A percentile compares a stretch with the other conserved stretches of the same genome.
These are phyloP conservation scores for Drosophila kepulauana DNA, from an alignment of 1,140 invertebrate species.

Conservation along the genomic window DNA sequence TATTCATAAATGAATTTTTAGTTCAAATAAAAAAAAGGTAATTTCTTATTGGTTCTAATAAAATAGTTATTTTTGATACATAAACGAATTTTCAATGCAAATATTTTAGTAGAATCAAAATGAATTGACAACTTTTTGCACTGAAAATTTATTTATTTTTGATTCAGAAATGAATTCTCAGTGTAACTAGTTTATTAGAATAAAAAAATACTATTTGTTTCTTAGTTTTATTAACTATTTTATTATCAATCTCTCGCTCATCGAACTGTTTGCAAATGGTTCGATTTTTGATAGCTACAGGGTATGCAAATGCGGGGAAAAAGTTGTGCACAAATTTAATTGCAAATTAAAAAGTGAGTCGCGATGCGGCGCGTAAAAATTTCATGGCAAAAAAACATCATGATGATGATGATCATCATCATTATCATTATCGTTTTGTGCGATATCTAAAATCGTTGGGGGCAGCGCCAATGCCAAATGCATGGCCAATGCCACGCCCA, in stretches of 20 bases:
- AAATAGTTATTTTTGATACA: too few species aligned
- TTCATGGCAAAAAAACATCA: constrained; percentile 5
- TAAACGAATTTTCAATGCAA: too few species aligned
- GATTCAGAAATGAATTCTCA: too few species aligned
- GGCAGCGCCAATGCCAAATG: constrained; percentile 40
- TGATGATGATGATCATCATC: background rate
- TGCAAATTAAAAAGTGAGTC: constrained; percentile 57
- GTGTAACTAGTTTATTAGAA: too few species aligned
- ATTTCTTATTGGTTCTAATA: too few species aligned
- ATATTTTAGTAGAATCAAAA: too few species aligned
- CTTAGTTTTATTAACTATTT: background rate
- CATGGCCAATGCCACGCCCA: constrained; percentile 45
- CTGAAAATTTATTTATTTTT: too few species aligned
- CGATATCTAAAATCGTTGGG: constrained; percentile 17
- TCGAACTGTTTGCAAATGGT: background rate
- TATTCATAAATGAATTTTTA: too few species aligned
- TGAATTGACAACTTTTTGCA: too few species aligned
- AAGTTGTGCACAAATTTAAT: constrained; percentile 48
- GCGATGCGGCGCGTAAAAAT: constrained; percentile 53
- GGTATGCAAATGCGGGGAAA: constrained; percentile 27
- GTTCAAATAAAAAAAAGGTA: too few species aligned
- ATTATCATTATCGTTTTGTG: background rate
- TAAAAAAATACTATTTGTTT: too few species aligned
- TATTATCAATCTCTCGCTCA: background rate
- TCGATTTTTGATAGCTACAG: constrained; percentile 8